These are phyloP conservation scores for Lepidonotus clava DNA, from an alignment of 2,888 invertebrate genomes.

Conservation along the genomic window DNA sequence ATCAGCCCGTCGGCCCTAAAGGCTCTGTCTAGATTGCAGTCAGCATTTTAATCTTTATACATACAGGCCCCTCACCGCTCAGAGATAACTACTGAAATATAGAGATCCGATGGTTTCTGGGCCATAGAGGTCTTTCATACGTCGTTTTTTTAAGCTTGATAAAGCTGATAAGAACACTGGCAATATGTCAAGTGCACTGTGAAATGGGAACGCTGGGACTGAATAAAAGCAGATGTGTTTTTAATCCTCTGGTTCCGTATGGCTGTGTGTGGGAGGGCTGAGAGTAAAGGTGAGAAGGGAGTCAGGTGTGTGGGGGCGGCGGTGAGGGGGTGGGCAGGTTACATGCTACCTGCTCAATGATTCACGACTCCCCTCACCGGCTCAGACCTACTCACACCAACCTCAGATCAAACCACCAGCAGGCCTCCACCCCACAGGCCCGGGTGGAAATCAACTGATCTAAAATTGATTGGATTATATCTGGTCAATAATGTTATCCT, in stretches of 20 bases:
- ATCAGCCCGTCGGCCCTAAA: no score
- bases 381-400: not conserved
- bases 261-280: no score
- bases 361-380: not conserved
- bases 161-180: no score
- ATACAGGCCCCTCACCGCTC: no score
- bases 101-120: not conserved
- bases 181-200: no score
- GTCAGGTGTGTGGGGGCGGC: not conserved
- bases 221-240: no score
- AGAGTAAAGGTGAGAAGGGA: no score
- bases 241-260: no score
- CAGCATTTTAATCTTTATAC: no score
- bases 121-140: not conserved
- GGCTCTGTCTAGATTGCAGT: no score
- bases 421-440: not conserved
- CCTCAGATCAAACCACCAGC: not conserved
- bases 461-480: constrained; percentile 4
- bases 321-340: not conserved
- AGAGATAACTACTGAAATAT: not conserved
- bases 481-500: constrained; percentile 10
- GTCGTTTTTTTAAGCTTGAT: no score
- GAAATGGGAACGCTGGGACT: no score
- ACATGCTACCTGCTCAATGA: not conserved
- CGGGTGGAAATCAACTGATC: constrained; percentile 8